Base-by-base conservation (phyloP, 2,797 vertebrate genomes). In the Dendrocincla tyrannina region DNA sequence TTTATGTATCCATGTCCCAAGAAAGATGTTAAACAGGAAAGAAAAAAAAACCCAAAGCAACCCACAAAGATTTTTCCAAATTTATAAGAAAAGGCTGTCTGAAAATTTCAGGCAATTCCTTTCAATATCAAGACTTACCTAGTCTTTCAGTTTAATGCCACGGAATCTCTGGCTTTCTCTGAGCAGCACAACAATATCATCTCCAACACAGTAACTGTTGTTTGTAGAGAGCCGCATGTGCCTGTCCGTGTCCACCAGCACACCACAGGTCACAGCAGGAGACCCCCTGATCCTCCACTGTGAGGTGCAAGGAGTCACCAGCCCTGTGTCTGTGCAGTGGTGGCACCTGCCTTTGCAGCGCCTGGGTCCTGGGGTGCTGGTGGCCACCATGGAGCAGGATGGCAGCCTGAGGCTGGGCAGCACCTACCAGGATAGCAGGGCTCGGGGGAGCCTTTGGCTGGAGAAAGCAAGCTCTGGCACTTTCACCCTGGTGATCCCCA, bases 241-340 rank as follows among this genome's bases (percentile, higher is more conserved):
- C 0, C 60, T 99, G 32, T 93, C 95, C 1, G 94, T 98, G 90
- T 68, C 77, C 64, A 91, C 86, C 46, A 78, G 81, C 37, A 17
- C 19, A 0, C 42, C 33, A 0, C 24, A 4, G 4, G 83, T 98
- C 5, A 89, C 78, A 1, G 98, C 98, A 41, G 98, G 98, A 25
- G 97, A 97, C 8, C 5, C 64, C 1, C 91, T 99, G 47, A 58
- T 56, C 35, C 94, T 99, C 47, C 76, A 52, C 58, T 99, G 99
- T 17, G 74, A 93, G 68, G 98, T 98, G 37, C 88, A 33, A 2
- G 97, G 98, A 62, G 50, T 86, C 9, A 91, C 94, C 7, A 93
- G 97, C 72, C 96, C 89, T 18, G 93, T 99, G n/a, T 98, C 98
- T 0, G 83, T 99, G 86, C 93, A 35, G 25, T 99, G 99, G 99